Evolutionary conservation across 37 sponge, comb jelly and placozoan genomes (phyloP).

Genomic region (Chondrosia reniformis): DNA sequence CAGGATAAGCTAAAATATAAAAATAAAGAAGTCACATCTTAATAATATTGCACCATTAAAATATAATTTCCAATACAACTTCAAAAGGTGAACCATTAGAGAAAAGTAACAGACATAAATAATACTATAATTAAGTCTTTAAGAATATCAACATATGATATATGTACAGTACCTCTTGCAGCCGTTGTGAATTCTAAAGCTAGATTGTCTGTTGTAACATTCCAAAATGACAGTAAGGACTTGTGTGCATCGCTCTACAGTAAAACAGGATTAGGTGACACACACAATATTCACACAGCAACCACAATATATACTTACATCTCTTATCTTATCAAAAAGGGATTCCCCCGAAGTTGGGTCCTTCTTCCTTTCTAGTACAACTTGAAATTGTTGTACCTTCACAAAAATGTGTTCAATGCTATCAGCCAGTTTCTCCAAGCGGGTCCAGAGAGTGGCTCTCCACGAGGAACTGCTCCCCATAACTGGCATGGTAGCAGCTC

Average conservation of each 20-base stretch:
- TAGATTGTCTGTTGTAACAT: slow-evolving; percentile 49
- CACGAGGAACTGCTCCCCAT: slow-evolving; percentile 68
- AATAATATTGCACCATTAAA: too few species aligned
- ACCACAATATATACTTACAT: slow-evolving; percentile 36
- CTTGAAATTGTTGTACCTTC: slow-evolving; percentile 64
- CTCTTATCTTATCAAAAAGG: slow-evolving; percentile 60
- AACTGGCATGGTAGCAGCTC: slow-evolving; percentile 38
- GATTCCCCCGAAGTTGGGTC: slow-evolving; percentile 74
- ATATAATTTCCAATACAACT: too few species aligned
- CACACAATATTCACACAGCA: neutral
- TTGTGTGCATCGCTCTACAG: slow-evolving; percentile 38
- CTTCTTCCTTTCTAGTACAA: slow-evolving; percentile 80
- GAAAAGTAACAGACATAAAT: too few species aligned
- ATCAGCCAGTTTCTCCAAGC: slow-evolving; percentile 77
- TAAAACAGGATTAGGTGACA: neutral
- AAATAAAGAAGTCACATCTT: too few species aligned
- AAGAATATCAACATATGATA: too few species aligned
- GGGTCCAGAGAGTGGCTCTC: slow-evolving; percentile 91
- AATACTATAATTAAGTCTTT: too few species aligned
- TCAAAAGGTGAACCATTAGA: too few species aligned
- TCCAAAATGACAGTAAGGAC: slow-evolving; percentile 63
- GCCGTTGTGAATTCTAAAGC: slow-evolving; percentile 69
- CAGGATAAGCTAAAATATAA: too few species aligned
- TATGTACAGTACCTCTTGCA: slow-evolving; percentile 72
- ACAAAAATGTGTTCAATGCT: slow-evolving; percentile 26